Percentiles rank a stretch among this genome's conserved stretches.
These are phyloP conservation scores for Leptopilina syphax DNA, from an alignment of 2,888 invertebrate genomes.

Conservation along the genomic window DNA sequence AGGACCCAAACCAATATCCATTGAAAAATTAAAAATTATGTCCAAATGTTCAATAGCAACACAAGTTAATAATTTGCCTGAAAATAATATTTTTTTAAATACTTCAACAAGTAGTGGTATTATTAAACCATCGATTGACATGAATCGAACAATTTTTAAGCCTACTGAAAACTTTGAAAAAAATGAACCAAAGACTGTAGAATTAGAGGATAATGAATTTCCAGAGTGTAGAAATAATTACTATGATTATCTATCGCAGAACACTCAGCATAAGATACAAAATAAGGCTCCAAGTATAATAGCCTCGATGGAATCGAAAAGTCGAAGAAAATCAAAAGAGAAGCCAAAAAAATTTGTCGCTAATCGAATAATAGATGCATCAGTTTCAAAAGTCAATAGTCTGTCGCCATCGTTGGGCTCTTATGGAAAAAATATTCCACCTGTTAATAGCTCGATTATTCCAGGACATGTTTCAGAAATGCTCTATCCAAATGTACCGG, in stretches of 20 bases:
- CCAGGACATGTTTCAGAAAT: constrained; percentile 74
- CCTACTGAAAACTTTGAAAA: neutral
- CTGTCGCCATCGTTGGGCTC: constrained; percentile 16
- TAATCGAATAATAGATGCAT: constrained; percentile 42
- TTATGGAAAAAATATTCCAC: constrained; percentile 18
- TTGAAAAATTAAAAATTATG: constrained; percentile 14
- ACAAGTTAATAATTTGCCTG: constrained; percentile 30
- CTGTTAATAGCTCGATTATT: constrained; percentile 55
- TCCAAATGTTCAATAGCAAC: constrained; percentile 9
- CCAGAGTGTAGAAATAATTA: constrained; percentile 43
- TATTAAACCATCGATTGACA: neutral
- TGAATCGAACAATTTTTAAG: neutral
- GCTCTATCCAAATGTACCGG: constrained; percentile 74
- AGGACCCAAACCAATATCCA: neutral
- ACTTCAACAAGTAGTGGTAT: neutral
- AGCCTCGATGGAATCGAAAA: constrained; percentile 31
- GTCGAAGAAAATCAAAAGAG: constrained; percentile 61
- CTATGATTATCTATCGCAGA: neutral
- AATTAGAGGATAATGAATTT: neutral
- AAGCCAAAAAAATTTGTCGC: constrained; percentile 53
- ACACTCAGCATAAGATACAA: constrained; percentile 9
- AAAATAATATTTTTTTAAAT: constrained; percentile 4
- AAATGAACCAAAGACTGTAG: constrained; percentile 1
- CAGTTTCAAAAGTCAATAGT: constrained; percentile 39
- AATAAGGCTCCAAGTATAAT: constrained; percentile 26